Evolutionary conservation across 2,888 invertebrate genomes (phyloP).

Genomic region (Rhimphoctona megacephalus): DNA sequence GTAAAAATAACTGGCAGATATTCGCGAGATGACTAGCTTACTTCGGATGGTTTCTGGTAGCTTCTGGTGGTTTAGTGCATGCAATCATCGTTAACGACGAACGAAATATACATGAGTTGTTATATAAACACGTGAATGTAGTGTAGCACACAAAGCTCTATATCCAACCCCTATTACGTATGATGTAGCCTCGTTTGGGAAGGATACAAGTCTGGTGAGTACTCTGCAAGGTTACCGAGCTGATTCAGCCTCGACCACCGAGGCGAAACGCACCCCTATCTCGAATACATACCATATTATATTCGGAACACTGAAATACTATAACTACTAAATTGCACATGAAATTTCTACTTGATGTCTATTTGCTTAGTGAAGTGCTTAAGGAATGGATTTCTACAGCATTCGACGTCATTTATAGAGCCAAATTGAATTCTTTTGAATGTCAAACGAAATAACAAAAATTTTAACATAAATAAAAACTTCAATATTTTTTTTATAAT

Average conservation of each 20-base stretch:
- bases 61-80: constrained; percentile 48
- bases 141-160: constrained; percentile 23
- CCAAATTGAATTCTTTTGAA: not conserved
- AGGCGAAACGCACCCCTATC: constrained; percentile 77
- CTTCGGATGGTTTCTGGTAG: constrained; percentile 2
- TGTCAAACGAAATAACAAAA: not conserved
- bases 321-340: constrained; percentile 36
- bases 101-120: constrained; percentile 53
- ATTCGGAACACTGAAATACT: constrained; percentile 36
- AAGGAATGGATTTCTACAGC: not conserved
- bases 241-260: constrained; percentile 80
- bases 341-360: constrained; percentile 18
- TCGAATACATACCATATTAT: constrained; percentile 34
- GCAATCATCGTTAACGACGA: constrained; percentile 67
- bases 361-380: not conserved
- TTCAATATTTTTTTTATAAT: not conserved
- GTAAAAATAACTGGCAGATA: not conserved
- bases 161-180: constrained; percentile 70
- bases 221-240: constrained; percentile 77
- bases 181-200: constrained; percentile 76
- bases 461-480: not conserved
- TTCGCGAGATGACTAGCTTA: constrained; percentile 27
- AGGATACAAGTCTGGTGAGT: constrained; percentile 41
- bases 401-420: not conserved
- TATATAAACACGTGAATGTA: constrained; percentile 36